Conservation (phyloP, 2,888 invertebrate genomes). For the Drosophila helvetica region DNA sequence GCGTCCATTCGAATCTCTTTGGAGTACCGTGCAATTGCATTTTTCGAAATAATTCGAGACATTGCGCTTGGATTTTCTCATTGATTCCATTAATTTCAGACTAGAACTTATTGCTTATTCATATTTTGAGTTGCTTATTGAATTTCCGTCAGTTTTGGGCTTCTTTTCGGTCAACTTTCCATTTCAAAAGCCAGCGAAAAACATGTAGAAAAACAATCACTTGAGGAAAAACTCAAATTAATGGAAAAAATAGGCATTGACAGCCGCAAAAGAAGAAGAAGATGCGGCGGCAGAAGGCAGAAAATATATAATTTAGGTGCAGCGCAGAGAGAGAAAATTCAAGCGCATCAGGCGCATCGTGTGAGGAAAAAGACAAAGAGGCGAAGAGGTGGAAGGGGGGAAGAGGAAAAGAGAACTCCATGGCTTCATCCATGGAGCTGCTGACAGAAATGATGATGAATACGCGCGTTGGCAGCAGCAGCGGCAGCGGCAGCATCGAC, state of each 20-base stretch:
- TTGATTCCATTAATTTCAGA: too few species aligned
- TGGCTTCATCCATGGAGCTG: neutral
- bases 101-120: too few species aligned
- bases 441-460: constrained; percentile 77
- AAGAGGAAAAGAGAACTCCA: neutral
- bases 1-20: too few species aligned
- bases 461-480: constrained; percentile 70
- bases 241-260: constrained; percentile 38
- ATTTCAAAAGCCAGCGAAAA: constrained; percentile 20
- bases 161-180: constrained; percentile 10
- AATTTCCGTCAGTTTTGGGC: neutral
- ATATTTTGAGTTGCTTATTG: neutral
- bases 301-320: constrained; percentile 72
- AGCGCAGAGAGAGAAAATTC: constrained; percentile 67
- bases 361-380: constrained; percentile 11
- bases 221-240: constrained; percentile 59
- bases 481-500: constrained; percentile 7
- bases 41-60: too few species aligned
- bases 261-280: constrained; percentile 26
- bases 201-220: constrained; percentile 30
- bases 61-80: too few species aligned
- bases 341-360: constrained; percentile 48
- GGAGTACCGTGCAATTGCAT: too few species aligned
- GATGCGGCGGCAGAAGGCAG: constrained; percentile 20
- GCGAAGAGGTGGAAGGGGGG: neutral